Base-by-base conservation (phyloP, 1,140 invertebrate species). In the Megalopta genalis region DNA sequence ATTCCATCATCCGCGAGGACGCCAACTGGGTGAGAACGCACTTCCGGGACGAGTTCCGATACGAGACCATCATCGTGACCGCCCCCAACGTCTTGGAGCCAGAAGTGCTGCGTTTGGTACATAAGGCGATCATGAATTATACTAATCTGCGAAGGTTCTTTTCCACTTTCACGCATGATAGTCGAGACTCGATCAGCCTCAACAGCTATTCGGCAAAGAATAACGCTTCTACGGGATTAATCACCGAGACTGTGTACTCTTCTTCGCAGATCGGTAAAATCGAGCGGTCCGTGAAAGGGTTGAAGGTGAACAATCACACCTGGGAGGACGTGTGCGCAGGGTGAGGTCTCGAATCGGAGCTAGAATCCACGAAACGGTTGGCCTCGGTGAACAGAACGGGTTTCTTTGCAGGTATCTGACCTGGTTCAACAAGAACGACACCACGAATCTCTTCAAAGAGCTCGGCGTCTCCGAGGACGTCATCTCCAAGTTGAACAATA, bases 321-420 rank as follows among this genome's bases (percentile, higher is more conserved):
- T 94, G 93, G 92, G 80, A 88, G 12, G 91, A 93, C 70, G 88
- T 94, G 18, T 94, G 93, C 37, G 92, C 92, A n/a, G 90, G 91
- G 93, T 93, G 87, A 92, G 80, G 74, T 32, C 37, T 16, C 8
- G n/a, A 65, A 10, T 16, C 3, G 42, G 49, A 12, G 42, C 14
- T 46, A 46, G 9, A 46, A 46, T 46, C 42, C 42, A 2, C 42
- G 42, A 12, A 46, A 46, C 42, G 14, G 10, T 46, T 14, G 10
- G 9, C 42, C 0, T 2, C 10, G 14, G 42, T 12, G 14, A 46
- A 46, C 42, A 14, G 42, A 23, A 32, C 0, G 21, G 39, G 10
- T 42, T 64, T 0, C 52, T 18, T 86, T 84, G 12, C 46, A 92
- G 91, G 12, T 91, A 91, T 66, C 80, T 92, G 32, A 90, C 91